Conservation (phyloP, 2,797 vertebrate species). For the Notolepis coatsorum region DNA sequence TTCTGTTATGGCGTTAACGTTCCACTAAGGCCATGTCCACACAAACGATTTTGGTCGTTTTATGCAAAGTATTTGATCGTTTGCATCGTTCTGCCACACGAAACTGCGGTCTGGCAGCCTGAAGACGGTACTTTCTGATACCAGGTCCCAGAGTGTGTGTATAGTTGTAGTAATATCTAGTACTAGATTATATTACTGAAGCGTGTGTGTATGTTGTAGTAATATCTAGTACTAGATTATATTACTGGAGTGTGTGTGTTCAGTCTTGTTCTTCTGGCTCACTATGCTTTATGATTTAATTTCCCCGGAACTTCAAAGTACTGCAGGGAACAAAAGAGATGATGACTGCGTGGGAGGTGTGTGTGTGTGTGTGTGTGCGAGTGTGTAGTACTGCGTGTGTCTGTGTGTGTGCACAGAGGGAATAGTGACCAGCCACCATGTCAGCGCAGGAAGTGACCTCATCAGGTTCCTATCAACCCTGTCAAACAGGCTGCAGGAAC, state of each 20-base stretch:
- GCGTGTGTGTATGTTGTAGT: conserved; percentile 29
- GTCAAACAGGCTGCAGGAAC: conserved; percentile 5
- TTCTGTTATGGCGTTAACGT: no score
- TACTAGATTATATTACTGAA: conserved; percentile 44
- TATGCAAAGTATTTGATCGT: no score
- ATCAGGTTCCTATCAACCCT: conserved; percentile 41
- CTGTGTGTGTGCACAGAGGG: conserved; percentile 9
- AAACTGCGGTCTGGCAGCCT: conserved; percentile 19
- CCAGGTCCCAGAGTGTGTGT: conserved; percentile 42
- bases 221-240: conserved; percentile 41
- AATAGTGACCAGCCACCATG: background rate
- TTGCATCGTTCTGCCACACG: no score
- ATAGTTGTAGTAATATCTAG: conserved; percentile 47
- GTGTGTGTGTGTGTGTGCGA: background rate
- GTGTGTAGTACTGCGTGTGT: background rate
- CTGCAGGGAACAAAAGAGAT: background rate
- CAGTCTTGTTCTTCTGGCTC: conserved; percentile 8
- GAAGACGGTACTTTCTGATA: conserved; percentile 10
- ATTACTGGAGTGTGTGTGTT: conserved; percentile 43
- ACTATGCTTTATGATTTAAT: background rate
- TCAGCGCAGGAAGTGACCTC: conserved; percentile 30
- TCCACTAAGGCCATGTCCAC: no score
- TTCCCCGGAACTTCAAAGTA: conserved; percentile 17
- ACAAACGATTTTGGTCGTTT: no score
- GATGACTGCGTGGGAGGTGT: background rate